Evolutionary conservation across 2,113 vertebrate species (phyloP).

Genomic region (Peromyscus maniculatus): DNA sequence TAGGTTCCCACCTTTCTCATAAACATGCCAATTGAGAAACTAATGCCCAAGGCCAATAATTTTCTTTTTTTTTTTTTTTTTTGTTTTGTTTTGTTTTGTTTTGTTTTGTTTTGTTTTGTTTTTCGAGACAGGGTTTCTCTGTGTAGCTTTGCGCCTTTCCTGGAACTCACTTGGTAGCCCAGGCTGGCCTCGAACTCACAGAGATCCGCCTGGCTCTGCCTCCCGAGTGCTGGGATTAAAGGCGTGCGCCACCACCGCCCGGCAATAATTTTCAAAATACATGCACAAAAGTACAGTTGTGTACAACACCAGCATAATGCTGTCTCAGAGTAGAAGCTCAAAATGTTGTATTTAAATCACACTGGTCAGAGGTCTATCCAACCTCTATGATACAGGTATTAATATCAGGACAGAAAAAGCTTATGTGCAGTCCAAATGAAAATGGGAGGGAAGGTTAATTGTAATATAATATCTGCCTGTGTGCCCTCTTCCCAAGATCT

Average conservation of each 20-base stretch:
- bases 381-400: neutral
- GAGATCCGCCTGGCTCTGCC: too few relatives aligned
- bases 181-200: too few relatives aligned
- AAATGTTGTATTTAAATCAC: neutral
- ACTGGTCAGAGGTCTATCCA: neutral
- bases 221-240: too few relatives aligned
- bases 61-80: too few relatives aligned
- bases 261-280: neutral
- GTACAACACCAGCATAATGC: neutral
- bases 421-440: neutral
- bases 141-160: too few relatives aligned
- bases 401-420: neutral
- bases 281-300: neutral
- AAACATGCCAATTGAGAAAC: conserved; percentile 57
- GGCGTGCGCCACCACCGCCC: too few relatives aligned
- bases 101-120: too few relatives aligned
- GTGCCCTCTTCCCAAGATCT: neutral
- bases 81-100: too few relatives aligned
- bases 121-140: too few relatives aligned
- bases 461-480: neutral
- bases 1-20: conserved; percentile 36
- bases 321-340: neutral
- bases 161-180: too few relatives aligned
- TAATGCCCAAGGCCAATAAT: conserved; percentile 35
- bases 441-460: neutral